These are phyloP conservation scores for Callaeas wilsoni DNA, from an alignment of 2,113 vertebrate genomes.

Conservation along the genomic window DNA sequence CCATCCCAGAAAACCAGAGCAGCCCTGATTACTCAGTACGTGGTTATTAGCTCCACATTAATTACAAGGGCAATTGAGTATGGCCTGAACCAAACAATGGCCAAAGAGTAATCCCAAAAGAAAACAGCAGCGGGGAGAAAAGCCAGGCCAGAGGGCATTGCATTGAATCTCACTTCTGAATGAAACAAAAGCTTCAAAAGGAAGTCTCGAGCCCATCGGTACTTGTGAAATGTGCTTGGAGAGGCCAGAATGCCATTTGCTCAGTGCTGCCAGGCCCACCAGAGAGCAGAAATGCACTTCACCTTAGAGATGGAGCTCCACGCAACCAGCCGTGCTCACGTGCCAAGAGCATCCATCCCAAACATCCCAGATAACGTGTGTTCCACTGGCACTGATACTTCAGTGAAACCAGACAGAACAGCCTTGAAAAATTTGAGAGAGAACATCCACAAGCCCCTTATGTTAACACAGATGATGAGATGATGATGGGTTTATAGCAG, in stretches of 20 bases:
- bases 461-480: not conserved
- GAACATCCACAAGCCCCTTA: not conserved
- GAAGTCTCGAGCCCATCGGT: not conserved
- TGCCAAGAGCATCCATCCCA: not conserved
- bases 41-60: conserved; percentile 33
- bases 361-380: not conserved
- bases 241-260: not conserved
- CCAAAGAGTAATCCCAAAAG: conserved; percentile 41
- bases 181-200: conserved; percentile 37
- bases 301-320: not conserved
- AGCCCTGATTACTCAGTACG: not conserved
- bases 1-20: not conserved
- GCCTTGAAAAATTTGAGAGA: not conserved
- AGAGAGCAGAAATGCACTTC: not conserved
- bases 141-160: conserved; percentile 22
- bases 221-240: not conserved
- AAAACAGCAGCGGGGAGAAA: conserved; percentile 45
- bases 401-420: not conserved
- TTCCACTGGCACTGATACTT: rapidly evolving
- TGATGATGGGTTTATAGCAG: not conserved
- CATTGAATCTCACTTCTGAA: not conserved
- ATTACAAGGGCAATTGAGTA: conserved; percentile 41
- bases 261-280: not conserved
- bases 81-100: not conserved
- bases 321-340: not conserved